Evolutionary conservation across 2,113 vertebrate genomes (phyloP).

Genomic region (Aspiorhynchus laticeps): DNA sequence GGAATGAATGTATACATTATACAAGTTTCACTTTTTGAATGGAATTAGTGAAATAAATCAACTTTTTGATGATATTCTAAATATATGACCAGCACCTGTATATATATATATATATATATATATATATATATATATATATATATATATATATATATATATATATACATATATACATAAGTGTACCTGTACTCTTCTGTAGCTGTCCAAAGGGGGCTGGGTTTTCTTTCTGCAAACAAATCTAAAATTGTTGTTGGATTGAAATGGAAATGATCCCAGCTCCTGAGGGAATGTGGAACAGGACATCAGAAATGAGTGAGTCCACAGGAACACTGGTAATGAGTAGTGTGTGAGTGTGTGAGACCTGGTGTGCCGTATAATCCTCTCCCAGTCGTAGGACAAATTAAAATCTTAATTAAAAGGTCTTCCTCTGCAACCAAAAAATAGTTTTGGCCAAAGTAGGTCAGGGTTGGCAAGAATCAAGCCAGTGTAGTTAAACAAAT

Average conservation of each 20-base stretch:
- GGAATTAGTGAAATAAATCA: too few relatives aligned
- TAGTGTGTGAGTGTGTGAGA: neutral
- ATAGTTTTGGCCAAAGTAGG: constrained; percentile 11
- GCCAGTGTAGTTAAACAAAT: neutral
- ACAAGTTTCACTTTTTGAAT: too few relatives aligned
- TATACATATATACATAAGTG: neutral
- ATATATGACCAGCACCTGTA: too few relatives aligned
- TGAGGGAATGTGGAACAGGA: neutral
- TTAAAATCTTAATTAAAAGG: constrained; percentile 24
- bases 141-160: neutral
- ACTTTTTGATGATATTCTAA: too few relatives aligned
- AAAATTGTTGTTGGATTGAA: neutral
- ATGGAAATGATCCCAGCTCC: constrained; percentile 3
- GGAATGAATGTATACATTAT: too few relatives aligned
- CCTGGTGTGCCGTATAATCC: constrained; percentile 4
- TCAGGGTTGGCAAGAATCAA: constrained; percentile 12
- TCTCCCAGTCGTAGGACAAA: neutral
- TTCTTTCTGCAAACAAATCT: neutral
- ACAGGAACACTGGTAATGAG: neutral
- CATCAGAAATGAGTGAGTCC: neutral
- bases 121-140: too few relatives aligned
- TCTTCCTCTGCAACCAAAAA: neutral
- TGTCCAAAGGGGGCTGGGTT: neutral
- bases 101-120: too few relatives aligned
- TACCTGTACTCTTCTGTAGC: neutral